Evolutionary conservation across 2,797 vertebrate species (phyloP).

Genomic region (Gallinago solitaria): DNA sequence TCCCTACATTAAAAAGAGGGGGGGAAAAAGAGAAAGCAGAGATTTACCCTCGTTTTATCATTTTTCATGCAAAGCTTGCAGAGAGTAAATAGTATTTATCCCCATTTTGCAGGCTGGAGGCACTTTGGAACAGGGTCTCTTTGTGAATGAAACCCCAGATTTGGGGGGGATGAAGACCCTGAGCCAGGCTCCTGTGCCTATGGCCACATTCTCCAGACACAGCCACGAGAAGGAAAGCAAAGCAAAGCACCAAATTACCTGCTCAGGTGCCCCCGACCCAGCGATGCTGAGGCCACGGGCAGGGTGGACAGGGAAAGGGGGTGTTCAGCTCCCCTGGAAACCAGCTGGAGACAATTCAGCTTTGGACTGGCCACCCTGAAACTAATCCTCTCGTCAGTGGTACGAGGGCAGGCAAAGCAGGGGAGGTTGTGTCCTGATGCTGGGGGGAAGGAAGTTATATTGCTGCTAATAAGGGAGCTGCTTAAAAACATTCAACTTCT

Average conservation of each 20-base stretch:
- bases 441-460: not conserved
- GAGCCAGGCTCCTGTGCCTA: not conserved
- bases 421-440: not conserved
- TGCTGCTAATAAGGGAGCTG: not conserved
- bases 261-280: not conserved
- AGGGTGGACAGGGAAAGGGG: not conserved
- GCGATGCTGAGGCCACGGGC: fast-evolving
- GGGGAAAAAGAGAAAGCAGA: not conserved
- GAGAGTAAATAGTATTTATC: not conserved
- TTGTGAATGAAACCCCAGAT: not conserved
- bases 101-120: not conserved
- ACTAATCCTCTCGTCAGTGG: fast-evolving
- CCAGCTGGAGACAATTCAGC: not conserved
- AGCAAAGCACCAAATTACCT: not conserved
- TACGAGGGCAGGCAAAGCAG: not conserved
- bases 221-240: not conserved
- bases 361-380: not conserved
- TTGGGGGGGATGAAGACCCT: not conserved
- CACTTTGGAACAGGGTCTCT: not conserved
- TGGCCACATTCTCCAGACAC: fast-evolving
- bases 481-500: not conserved
- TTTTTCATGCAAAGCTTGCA: not conserved
- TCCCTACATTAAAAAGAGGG: not conserved
- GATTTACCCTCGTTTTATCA: not conserved
- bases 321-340: not conserved